Evolutionary conservation across 2,888 invertebrate genomes (phyloP), one percentile per base, ranked within the genome.

Genomic region (Tholera decimalis): DNA sequence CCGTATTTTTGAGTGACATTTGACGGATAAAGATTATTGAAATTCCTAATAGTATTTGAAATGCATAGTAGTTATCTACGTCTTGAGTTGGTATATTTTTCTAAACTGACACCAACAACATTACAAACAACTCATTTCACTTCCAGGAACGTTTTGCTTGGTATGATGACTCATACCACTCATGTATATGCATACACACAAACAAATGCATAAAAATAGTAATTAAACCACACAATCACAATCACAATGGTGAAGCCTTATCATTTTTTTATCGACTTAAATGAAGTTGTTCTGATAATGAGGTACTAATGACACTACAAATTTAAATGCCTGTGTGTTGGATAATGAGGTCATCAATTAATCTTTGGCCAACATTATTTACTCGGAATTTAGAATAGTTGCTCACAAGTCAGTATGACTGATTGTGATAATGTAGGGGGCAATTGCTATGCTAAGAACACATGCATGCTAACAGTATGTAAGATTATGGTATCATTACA

Each of bases 291-390:
- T 55, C 15, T 49, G 58, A 55, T 41, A 55, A 7, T 26, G 44
- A 47, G 11, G 8, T 20, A 49, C 26, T 53, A 61, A 37, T 22
- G 55, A 72, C 51, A 47, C 41, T 22, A 55, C 8, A 24, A 11
- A 18, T 35, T 47, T 67, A 47, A 50, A 67, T 53, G 43, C 53
- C 56, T 41, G 39, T 57, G 33, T 55, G 15, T 57, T 33, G 18
- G 4, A 20, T 74, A 68, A 68, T 49, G 35, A 62, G 56, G 74
- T 74, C 56, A 62, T 39, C 18, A 51, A 66, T 28, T 51, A 58
- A 54, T 66, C 33, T 47, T 28, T 60, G 39, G 8, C 13, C 9
- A 49, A 22, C 24, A 55, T 64, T 35, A 37, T 41, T 41, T 47
- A 33, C 24, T 28, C n/a, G 33, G 33, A 67, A 47, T 61, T 61